Conservation (phyloP, 2,888 invertebrate species). For the Mimumesa dahlbomi region DNA sequence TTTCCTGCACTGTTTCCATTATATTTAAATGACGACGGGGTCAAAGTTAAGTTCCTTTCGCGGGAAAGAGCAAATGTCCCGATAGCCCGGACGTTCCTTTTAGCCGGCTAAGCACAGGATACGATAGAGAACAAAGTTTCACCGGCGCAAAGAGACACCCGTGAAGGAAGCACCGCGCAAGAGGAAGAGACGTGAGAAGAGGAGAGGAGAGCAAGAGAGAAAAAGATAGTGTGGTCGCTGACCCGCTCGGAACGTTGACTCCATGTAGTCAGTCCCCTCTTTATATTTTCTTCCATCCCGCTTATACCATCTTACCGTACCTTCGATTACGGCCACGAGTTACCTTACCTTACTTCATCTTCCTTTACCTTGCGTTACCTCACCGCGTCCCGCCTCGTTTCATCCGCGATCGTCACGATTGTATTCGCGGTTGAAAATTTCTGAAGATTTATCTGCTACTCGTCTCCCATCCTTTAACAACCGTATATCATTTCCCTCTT, state of each 20-base stretch:
- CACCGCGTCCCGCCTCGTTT: constrained; percentile 47
- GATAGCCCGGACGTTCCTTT: not conserved
- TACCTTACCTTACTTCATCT: constrained; percentile 65
- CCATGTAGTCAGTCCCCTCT: constrained; percentile 78
- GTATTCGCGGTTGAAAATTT: not conserved
- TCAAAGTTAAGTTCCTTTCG: not conserved
- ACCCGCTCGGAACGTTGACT: constrained; percentile 80
- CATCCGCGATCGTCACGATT: constrained; percentile 34
- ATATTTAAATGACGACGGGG: too few relatives aligned
- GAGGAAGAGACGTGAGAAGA: constrained; percentile 31
- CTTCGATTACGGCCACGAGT: constrained; percentile 67
- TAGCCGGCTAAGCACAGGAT: not conserved
- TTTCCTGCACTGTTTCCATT: too few relatives aligned
- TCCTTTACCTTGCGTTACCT: constrained; percentile 50
- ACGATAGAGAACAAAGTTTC: constrained; percentile 30
- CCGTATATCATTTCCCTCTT: constrained; percentile 1
- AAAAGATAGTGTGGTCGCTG: constrained; percentile 77
- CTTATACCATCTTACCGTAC: constrained; percentile 64
- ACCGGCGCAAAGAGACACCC: constrained; percentile 26
- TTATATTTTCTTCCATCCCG: constrained; percentile 70
- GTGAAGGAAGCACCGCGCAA: constrained; percentile 35
- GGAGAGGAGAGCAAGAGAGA: constrained; percentile 51
- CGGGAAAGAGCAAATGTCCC: not conserved
- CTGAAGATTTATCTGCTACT: not conserved
- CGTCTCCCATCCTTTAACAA: constrained; percentile 8